Base-by-base conservation (phyloP, 2,113 vertebrate species). In the Cynocephalus volans region DNA sequence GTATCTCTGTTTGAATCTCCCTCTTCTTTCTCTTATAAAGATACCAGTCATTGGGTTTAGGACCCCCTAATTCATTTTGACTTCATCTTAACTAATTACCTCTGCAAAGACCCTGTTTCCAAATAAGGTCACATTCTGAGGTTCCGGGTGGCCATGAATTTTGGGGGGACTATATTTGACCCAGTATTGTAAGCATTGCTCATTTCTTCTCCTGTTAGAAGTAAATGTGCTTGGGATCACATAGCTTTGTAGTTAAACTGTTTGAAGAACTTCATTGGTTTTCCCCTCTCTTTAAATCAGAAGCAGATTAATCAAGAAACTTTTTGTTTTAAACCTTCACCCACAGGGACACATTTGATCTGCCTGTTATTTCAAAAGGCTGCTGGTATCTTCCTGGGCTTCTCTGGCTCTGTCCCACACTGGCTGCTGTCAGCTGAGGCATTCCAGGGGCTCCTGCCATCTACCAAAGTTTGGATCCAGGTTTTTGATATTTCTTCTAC, bases 241-340 rank as follows among this genome's bases (percentile, higher is more conserved):
- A 86, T 9, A 21, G 50, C 28, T 93, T 85, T 93, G 80, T 77
- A 67, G 82, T 67, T 69, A 56, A 93, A 45, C 60, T 48, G 45
- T 23, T 76, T 85, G 19, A 85, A 85, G 91, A 85, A 48, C 70
- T 76, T n/a, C 9, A 33, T 65, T 85, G n/a, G 56, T 60, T 69
- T 85, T n/a, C 41, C 54, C 31, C 73, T 79, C 8, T 33, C 15
- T 87, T 87, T 92, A 72, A 60, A 60, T 72, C 72, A 60, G 54
- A 90, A 58, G 64, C 45, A 77, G 3, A 80, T 69, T n/a, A 80
- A n/a, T 31, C 24, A 41, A 24, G 50, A 80, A 67, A 56, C n/a
- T 60, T 31, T 81, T 15, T n/a, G n/a, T 58, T 80, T 58, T 17
- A 82, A 70, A 70, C 36, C 28, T 82, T 62, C 6, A 1, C n/a